Evolutionary conservation across 2,797 vertebrate genomes (phyloP).

Genomic region (Sebastes itinus): DNA sequence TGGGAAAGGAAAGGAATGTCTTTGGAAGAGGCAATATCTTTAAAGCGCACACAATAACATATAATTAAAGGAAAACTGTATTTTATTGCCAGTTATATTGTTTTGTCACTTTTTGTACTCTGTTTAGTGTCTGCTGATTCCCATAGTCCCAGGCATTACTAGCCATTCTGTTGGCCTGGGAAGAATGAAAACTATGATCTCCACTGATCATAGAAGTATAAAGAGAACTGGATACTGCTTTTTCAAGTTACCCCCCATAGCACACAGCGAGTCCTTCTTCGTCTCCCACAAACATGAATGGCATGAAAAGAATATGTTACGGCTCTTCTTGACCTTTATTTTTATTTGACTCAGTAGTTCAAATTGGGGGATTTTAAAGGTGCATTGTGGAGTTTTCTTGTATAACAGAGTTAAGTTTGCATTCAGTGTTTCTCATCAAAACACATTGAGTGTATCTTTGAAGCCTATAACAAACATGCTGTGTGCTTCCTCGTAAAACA

Average conservation of each 20-base stretch:
- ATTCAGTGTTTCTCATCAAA: no score
- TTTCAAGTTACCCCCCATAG: not conserved
- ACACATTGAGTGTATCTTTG: no score
- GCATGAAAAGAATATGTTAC: no score
- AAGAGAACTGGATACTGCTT: not conserved
- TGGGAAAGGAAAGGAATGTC: slow-evolving; percentile 51
- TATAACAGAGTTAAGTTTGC: no score
- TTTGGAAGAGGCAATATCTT: slow-evolving; percentile 16
- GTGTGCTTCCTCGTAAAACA: no score
- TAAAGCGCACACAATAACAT: slow-evolving; percentile 16
- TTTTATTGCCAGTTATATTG: not conserved
- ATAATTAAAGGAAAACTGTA: slow-evolving; percentile 4
- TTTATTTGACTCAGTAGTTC: no score
- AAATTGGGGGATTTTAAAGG: no score
- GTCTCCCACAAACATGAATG: not conserved
- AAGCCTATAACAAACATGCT: no score
- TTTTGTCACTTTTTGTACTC: not conserved
- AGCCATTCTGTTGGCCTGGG: not conserved
- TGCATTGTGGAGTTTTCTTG: no score
- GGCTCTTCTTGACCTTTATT: no score
- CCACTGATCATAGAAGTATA: not conserved
- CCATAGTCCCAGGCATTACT: not conserved
- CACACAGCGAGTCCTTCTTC: not conserved
- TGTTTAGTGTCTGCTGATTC: not conserved
- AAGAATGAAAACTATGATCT: not conserved